phyloP scores from a whole-genome alignment of 2,888 invertebrate species.

The Apotomis capreana region DNA sequence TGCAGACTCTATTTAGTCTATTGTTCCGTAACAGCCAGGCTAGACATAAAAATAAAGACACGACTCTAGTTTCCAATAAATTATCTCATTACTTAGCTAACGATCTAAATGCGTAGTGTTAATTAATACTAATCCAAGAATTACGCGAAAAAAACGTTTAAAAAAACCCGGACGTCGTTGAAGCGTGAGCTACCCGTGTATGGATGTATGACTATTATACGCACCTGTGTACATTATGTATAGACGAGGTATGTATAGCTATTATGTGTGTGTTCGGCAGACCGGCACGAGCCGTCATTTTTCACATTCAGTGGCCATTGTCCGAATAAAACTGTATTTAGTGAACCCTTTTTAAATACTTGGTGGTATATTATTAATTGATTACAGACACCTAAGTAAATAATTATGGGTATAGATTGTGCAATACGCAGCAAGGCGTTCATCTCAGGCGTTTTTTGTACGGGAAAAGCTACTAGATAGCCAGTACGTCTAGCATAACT shows the following conservation, averaged over 20 bases:
- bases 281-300: constrained; percentile 24
- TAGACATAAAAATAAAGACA: too few relatives aligned
- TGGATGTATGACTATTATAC: too few relatives aligned
- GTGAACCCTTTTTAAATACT: not conserved
- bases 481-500: too few relatives aligned
- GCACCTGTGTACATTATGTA: not conserved
- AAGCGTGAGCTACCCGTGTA: not conserved
- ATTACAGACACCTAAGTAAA: too few relatives aligned
- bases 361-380: too few relatives aligned
- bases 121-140: constrained; percentile 8
- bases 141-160: constrained; percentile 3
- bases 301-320: constrained; percentile 22
- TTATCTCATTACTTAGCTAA: not conserved
- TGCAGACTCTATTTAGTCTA: too few relatives aligned
- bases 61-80: not conserved
- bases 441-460: too few relatives aligned
- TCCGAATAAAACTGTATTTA: constrained; percentile 17
- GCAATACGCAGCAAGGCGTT: too few relatives aligned
- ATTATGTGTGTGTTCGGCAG: constrained; percentile 22
- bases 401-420: too few relatives aligned
- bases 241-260: constrained; percentile 8
- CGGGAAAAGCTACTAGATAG: too few relatives aligned
- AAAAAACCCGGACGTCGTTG: constrained; percentile 17
- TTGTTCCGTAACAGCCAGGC: too few relatives aligned
- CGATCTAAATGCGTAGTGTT: not conserved